Evolutionary conservation across 2,113 vertebrate species (phyloP), one percentile per base, ranked within the genome.

Genomic region (Heteronetta atricapilla): DNA sequence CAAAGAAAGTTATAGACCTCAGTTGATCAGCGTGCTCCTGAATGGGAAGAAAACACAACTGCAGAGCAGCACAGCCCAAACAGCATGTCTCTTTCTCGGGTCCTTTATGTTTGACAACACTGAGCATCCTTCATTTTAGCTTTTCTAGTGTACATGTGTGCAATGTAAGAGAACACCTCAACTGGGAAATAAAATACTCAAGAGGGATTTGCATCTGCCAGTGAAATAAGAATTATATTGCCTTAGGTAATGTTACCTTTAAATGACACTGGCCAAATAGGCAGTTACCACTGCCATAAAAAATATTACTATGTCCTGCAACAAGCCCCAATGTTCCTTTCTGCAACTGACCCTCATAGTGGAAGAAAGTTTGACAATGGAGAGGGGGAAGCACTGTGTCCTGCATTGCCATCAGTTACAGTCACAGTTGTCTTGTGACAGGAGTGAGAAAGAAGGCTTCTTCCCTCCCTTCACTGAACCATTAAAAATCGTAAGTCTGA

Each of bases 11-110:
- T n/a, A 58, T 21, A 66, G 13, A 23, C 4, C 17, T 83, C 19
- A n/a, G 42, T 28, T 25, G 4, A 56, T 44, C 12, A 59, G 7
- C 3, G 12, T 62, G 8, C 4, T 19, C 4, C 28, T 78, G n/a
- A 75, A 38, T 15, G 12, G 26, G 19, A 80, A 55, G 19, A 7
- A 90, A 83, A 55, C 38, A 36, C 3, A 20, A 3, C 10, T 34
- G 34, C 23, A 81, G n/a, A 73, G 26, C 8, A 58, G 38, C 33
- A 38, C 14, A 60, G 10, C 20, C 25, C 1, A 19, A 88, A 33
- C 1, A 42, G 0, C 12, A 10, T 0, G 0, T 60, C 60, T 83
- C 18, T 44, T 56, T 34, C 21, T 21, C 18, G 6, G 66, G 12
- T 78, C 25, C 12, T 28, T 78, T n/a, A 6, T 28, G 20, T 75